Percentiles rank a stretch among this genome's conserved stretches.
These are phyloP conservation scores for Cheilosia variabilis DNA, from an alignment of 2,888 invertebrate genomes.

Conservation along the genomic window DNA sequence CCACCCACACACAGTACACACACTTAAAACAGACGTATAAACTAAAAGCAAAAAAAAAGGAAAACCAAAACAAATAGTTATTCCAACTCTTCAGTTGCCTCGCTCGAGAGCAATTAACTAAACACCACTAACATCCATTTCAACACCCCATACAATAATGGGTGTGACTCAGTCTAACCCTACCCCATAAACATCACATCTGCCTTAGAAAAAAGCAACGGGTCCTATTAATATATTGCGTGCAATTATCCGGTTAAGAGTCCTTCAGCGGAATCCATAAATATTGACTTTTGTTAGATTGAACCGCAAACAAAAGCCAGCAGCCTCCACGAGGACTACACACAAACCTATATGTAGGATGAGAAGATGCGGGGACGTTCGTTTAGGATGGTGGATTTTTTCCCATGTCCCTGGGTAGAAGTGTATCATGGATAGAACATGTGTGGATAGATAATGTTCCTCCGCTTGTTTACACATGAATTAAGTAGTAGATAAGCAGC, in stretches of 20 bases:
- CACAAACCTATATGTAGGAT: not conserved
- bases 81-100: slow-evolving; percentile 43
- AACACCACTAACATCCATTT: slow-evolving; percentile 48
- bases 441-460: slow-evolving; percentile 48
- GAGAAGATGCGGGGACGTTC: not conserved
- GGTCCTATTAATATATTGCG: slow-evolving; percentile 40
- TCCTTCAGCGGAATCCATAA: slow-evolving; percentile 66
- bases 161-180: not conserved
- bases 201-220: slow-evolving; percentile 8
- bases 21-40: not conserved
- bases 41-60: not conserved
- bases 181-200: slow-evolving; percentile 1
- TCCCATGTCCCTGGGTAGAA: slow-evolving; percentile 8
- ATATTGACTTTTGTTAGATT: slow-evolving; percentile 73
- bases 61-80: slow-evolving; percentile 35
- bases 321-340: not conserved
- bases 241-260: slow-evolving; percentile 67
- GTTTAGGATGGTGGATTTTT: not conserved
- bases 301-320: slow-evolving; percentile 61
- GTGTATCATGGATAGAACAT: slow-evolving; percentile 37
- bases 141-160: slow-evolving; percentile 16
- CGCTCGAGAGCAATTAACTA: slow-evolving; percentile 57
- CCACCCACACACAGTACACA: not conserved
- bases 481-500: slow-evolving; percentile 54
- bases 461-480: slow-evolving; percentile 65